phyloP scores from a whole-genome alignment of 2,888 invertebrate genomes.

The Agrilus biguttatus region DNA sequence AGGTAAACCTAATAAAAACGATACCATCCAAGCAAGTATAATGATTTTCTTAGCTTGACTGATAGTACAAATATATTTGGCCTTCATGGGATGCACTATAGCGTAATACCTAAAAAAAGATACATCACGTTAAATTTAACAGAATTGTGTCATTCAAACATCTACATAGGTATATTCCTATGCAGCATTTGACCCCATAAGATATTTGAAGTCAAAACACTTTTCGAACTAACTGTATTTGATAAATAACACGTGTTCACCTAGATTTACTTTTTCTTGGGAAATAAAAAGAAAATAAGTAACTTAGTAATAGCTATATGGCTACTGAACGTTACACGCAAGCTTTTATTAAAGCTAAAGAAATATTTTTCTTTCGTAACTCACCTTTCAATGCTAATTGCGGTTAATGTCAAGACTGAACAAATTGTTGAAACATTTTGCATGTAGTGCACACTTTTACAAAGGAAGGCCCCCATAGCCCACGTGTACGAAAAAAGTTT shows the following conservation, averaged over 20 bases:
- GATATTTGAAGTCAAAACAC: neutral
- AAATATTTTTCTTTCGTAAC: conserved; percentile 6
- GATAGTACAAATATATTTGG: conserved; percentile 52
- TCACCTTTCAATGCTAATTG: conserved; percentile 59
- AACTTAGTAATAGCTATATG: no score
- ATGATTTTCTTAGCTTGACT: conserved; percentile 48
- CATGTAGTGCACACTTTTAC: conserved; percentile 55
- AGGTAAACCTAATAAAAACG: conserved; percentile 45
- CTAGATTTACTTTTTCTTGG: no score
- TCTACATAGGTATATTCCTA: neutral
- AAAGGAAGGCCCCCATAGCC: conserved; percentile 50
- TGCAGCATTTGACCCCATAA: neutral
- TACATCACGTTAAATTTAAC: neutral
- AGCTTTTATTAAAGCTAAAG: no score
- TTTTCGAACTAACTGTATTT: no score
- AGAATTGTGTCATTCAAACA: neutral
- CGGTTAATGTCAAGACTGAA: conserved; percentile 55
- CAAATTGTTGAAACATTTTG: conserved; percentile 58
- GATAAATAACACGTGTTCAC: no score
- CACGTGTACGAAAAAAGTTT: conserved; percentile 54
- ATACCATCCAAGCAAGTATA: conserved; percentile 42
- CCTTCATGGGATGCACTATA: conserved; percentile 54
- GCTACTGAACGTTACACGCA: no score
- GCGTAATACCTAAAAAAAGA: conserved; percentile 46
- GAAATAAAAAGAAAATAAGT: no score